A percentile compares a stretch with the other conserved stretches of the same genome.
phyloP scores from a whole-genome alignment of 2,888 invertebrate genomes.

The Drosophila rellima region DNA sequence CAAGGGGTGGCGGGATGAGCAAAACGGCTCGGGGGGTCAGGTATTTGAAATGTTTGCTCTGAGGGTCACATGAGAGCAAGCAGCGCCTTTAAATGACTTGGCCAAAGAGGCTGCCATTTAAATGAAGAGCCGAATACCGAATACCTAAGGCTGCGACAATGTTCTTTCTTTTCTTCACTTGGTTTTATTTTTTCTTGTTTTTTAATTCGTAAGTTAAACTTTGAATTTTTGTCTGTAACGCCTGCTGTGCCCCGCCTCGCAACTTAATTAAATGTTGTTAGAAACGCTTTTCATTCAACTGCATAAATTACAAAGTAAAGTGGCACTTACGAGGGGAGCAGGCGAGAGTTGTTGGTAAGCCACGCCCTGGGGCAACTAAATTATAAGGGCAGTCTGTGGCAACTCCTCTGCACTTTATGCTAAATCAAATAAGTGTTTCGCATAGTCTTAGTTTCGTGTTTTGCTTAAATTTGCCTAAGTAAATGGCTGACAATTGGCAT shows the following conservation, averaged over 20 bases:
- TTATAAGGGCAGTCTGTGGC: conserved; percentile 48
- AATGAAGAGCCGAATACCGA: conserved; percentile 62
- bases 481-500: conserved; percentile 34
- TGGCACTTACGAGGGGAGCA: conserved; percentile 56
- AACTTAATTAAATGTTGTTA: conserved; percentile 78
- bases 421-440: conserved; percentile 68
- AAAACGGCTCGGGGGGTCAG: conserved; percentile 5
- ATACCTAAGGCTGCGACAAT: conserved; percentile 38
- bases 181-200: conserved; percentile 28
- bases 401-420: conserved; percentile 53
- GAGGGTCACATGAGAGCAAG: conserved; percentile 24
- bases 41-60: conserved; percentile 33
- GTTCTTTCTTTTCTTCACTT: conserved; percentile 7
- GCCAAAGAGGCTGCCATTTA: conserved; percentile 55
- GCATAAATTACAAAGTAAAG: conserved; percentile 78
- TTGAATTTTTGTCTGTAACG: conserved; percentile 66
- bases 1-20: background rate
- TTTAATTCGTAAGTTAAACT: conserved; percentile 72
- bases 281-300: conserved; percentile 75
- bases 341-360: conserved; percentile 11
- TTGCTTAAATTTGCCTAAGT: conserved; percentile 52
- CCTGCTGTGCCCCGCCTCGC: conserved; percentile 35
- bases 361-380: conserved; percentile 53
- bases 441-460: conserved; percentile 38
- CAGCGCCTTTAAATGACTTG: conserved; percentile 61